phyloP scores from a whole-genome alignment of 1,140 invertebrate species.

The Aphelinus atriplicis region DNA sequence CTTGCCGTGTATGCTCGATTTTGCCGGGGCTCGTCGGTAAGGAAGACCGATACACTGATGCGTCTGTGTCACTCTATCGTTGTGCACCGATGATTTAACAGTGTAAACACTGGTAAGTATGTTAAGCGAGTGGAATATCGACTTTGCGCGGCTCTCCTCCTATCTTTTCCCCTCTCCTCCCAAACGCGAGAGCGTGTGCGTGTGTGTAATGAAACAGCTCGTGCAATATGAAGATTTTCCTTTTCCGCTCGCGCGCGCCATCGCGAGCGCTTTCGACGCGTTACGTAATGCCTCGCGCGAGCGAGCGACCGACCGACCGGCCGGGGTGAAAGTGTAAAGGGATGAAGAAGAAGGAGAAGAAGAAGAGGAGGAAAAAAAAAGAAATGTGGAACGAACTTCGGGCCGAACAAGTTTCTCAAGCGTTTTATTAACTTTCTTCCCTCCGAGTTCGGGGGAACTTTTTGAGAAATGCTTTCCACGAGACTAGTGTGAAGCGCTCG shows the following conservation, averaged over 20 bases:
- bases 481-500: no score
- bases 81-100: conserved; percentile 8
- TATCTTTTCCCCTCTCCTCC: neutral
- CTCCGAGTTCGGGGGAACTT: no score
- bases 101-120: conserved; percentile 21
- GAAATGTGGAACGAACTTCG: neutral
- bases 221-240: conserved; percentile 16
- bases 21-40: neutral
- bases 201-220: conserved; percentile 24
- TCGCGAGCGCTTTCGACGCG: neutral
- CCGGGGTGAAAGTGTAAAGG: no score
- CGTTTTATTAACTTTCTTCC: conserved; percentile 1
- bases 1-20: neutral
- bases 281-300: neutral
- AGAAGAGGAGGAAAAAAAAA: neutral
- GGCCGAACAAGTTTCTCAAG: neutral
- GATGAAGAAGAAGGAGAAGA: no score
- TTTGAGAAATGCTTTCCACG: no score
- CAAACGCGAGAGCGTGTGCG: no score
- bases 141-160: neutral
- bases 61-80: neutral
- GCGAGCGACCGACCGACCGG: no score
- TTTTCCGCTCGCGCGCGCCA: neutral
- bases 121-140: conserved; percentile 19
- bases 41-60: conserved; percentile 6